Conservation (phyloP, 2,888 invertebrate species). For the Heliconius aoede region DNA sequence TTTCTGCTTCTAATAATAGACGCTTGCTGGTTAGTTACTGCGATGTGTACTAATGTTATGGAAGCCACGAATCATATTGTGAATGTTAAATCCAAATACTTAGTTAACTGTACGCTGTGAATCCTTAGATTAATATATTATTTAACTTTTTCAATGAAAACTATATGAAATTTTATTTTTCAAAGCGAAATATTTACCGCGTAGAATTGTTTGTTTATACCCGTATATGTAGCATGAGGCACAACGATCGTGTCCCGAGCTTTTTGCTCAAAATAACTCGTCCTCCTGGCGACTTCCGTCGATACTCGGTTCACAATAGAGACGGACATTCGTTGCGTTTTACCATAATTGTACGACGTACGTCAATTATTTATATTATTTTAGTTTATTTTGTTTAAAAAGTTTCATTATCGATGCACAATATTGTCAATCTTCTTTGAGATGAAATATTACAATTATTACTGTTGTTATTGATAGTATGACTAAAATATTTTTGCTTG, state of each 20-base stretch:
- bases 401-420: neutral
- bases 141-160: neutral
- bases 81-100: neutral
- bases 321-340: constrained; percentile 50
- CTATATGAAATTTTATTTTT: neutral
- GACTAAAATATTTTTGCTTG: neutral
- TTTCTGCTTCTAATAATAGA: constrained; percentile 43
- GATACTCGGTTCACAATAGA: constrained; percentile 61
- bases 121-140: neutral
- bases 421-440: neutral
- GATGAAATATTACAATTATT: neutral
- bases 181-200: neutral
- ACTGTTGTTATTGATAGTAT: too few relatives aligned
- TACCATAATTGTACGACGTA: constrained; percentile 38
- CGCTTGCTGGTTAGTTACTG: neutral
- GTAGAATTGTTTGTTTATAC: constrained; percentile 12
- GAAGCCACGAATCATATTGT: constrained; percentile 1
- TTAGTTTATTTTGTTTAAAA: constrained; percentile 1
- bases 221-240: constrained; percentile 36
- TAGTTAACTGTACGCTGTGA: too few relatives aligned
- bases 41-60: constrained; percentile 4
- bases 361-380: constrained; percentile 20
- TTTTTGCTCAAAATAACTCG: constrained; percentile 78
- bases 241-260: constrained; percentile 61
- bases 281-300: constrained; percentile 76